These are phyloP conservation scores for Xiphophorus couchianus DNA, from an alignment of 2,113 vertebrate species.

Conservation along the genomic window DNA sequence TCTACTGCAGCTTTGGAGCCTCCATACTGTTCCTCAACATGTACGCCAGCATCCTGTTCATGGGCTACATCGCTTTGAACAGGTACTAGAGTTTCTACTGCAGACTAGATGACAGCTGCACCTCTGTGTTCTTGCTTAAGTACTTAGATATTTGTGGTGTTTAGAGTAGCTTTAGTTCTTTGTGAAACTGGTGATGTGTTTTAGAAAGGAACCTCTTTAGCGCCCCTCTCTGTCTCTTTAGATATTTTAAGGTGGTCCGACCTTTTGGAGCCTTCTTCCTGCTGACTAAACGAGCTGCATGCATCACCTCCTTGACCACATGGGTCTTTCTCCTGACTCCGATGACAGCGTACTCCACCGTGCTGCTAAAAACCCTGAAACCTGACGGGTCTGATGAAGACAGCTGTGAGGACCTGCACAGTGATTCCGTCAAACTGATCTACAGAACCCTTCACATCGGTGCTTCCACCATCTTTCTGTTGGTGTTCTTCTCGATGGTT, in stretches of 20 bases:
- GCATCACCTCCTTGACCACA: not conserved
- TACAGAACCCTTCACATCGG: not conserved
- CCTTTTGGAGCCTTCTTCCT: not conserved
- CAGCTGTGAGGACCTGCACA: not conserved
- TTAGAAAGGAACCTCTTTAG: not conserved
- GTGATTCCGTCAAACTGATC: not conserved
- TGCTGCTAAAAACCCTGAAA: not conserved
- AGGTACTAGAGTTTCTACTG: not conserved
- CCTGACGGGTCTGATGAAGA: not conserved
- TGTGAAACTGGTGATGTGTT: too few relatives aligned
- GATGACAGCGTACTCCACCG: not conserved
- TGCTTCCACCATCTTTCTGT: not conserved
- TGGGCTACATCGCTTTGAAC: not conserved
- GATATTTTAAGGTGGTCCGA: not conserved
- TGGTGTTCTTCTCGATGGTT: not conserved
- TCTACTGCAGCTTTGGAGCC: constrained; percentile 73
- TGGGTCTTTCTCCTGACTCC: not conserved
- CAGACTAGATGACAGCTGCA: not conserved
- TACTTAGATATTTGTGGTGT: not conserved
- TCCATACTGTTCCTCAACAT: constrained; percentile 77
- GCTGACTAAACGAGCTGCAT: not conserved
- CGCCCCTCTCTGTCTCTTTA: not conserved
- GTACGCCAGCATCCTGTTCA: constrained; percentile 82
- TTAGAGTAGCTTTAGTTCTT: not conserved
- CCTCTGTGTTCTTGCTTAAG: not conserved